Base-by-base conservation (phyloP, 35 echinoderm and acorn worm species). In the Apostichopus parvimensis region DNA sequence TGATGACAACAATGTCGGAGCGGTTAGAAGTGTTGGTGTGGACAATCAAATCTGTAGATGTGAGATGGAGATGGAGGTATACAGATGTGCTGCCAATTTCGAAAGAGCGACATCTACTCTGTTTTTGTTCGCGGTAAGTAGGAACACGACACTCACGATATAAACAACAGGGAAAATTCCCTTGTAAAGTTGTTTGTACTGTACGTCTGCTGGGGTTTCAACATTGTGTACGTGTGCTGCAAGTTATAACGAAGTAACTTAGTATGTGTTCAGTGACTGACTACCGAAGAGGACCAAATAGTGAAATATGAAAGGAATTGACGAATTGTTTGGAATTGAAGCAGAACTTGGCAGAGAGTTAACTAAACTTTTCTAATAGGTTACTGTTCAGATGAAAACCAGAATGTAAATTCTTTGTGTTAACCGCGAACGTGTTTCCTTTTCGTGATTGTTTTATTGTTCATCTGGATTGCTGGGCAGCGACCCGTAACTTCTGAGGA, bases 141-240 rank as follows among this genome's bases (percentile, higher is more conserved):
- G 64, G 64, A 68, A 68, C 64, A 68, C 64, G 64, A 68, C 64
- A 68, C 18, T 9, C 11, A 11, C 64, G 64, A 68, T 68, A 18
- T 68, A 68, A 75, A 75, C 17, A 75, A 14, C 71, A 75, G 71
- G 71, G 71, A 18, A 75, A 75, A 75, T 75, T 75, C 71, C 71
- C 71, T 75, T 75, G 71, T 75, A 18, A 22, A 75, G 71, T 18
- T 2, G 14, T 75, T 6, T 75, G 15, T 75, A n/a, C 17, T 45
- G 58, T 61, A 61, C 58, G 12, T 61, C 58, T 61, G 7, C 12
- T 45, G 34, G 34, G 34, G 34, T 45, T 45, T 45, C 2, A 45
- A 45, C 58, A 61, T 61, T 61, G 2, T 75, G 71, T 22, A 75
- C 20, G 71, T 75, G 71, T n/a, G 71, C n/a, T 61, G 58, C 7